phyloP scores from a whole-genome alignment of 2,888 invertebrate genomes.

The Microdon myrmicae region DNA sequence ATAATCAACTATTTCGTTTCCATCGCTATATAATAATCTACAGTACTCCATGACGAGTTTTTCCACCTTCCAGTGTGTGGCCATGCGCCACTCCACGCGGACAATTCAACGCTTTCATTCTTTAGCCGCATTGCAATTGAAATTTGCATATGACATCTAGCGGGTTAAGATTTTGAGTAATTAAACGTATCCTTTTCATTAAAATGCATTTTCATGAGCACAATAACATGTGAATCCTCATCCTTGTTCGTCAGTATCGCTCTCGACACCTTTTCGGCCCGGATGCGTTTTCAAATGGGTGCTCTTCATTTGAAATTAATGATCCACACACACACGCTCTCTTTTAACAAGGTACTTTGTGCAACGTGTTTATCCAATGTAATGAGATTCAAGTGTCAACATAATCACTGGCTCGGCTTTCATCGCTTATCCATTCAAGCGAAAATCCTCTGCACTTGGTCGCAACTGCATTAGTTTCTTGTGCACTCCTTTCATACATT shows the following conservation, averaged over 20 bases:
- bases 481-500: conserved; percentile 14
- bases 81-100: too few relatives aligned
- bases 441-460: too few relatives aligned
- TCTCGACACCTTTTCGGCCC: conserved; percentile 13
- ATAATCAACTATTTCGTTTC: too few relatives aligned
- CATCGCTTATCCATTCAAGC: conserved; percentile 47
- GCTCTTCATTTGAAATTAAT: conserved; percentile 47
- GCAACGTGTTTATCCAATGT: conserved; percentile 45
- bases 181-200: conserved; percentile 44
- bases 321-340: conserved; percentile 37
- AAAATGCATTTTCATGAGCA: conserved; percentile 23
- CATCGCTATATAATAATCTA: too few relatives aligned
- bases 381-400: conserved; percentile 52
- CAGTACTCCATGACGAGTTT: too few relatives aligned
- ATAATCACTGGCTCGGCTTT: conserved; percentile 46
- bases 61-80: too few relatives aligned
- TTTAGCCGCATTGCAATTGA: conserved; percentile 3
- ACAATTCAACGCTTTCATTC: too few relatives aligned
- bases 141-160: not conserved
- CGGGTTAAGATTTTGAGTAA: conserved; percentile 22
- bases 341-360: conserved; percentile 49
- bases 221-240: not conserved
- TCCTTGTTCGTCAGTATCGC: conserved; percentile 18
- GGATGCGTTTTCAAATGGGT: conserved; percentile 30
- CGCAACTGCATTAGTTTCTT: conserved; percentile 19